Evolutionary conservation across 2,113 vertebrate species (phyloP), one percentile per base, ranked within the genome.

Genomic region (Ameiurus melas): DNA sequence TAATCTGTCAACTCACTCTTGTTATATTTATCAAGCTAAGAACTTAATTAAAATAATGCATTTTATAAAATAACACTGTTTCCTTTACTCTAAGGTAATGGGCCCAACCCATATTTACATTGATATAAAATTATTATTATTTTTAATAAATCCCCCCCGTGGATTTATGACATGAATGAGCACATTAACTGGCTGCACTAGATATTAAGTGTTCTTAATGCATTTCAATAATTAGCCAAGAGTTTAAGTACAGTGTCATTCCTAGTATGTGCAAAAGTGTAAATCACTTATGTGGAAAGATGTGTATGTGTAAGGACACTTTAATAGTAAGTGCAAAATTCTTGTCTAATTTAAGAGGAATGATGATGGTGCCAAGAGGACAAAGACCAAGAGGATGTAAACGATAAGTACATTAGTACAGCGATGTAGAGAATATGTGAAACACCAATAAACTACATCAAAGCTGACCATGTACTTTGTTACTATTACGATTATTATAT

Each of bases 21-120:
- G 5, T 14, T 22, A 77, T 47, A 27, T 86, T 27, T 39, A 9
- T 5, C n/a, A 70, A 70, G 51, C 1, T 57, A 39, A 36, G n/a
- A 73, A 73, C 7, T 73, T 66, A n/a, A 71, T 36, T 73, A 10
- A 22, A 71, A 51, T 57, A 36, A 36, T 36, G 36, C 2, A 36
- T 36, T 36, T 36, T 36, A 60, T 36, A 84, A 6, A 57, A 66
- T 14, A 68, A 14, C 4, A n/a, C n/a, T 2, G 10, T 3, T 58
- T 62, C 25, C 5, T 53, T 22, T 87, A 53, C 7, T 57, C 30
- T 57, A 70, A 17, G n/a, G 5, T 43, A 39, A 85, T 80, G 87
- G 84, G 89, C 87, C 90, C 88, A 92, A 91, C 91, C 86, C 86
- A 81, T 36, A 43, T 43, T 36, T 39, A 39, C 4, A 39, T 39